Evolutionary conservation across 1,140 invertebrate species (phyloP), one percentile per base, ranked within the genome.

Genomic region (Zaprionus vittiger): DNA sequence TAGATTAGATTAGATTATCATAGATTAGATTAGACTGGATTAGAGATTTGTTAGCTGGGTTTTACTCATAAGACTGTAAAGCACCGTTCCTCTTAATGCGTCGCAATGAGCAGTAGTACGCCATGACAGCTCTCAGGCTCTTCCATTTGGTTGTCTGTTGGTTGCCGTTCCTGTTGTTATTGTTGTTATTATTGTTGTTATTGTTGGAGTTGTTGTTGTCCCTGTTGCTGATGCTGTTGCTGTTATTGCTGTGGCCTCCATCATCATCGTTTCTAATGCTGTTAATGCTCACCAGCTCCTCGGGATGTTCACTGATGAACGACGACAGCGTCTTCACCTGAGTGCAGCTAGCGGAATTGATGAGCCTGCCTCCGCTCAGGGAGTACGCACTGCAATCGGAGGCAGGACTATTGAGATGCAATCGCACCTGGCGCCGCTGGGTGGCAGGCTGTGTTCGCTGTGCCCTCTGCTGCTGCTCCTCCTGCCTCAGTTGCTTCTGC

Each of bases 51-150:
- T 75, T 68, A 75, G 72, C 62, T 63, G 62, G 37, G 56, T 73
- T 75, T 56, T 75, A 77, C 44, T 70, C 38, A 70, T 47, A 59
- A 22, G 66, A 81, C 59, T 80, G 59, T 76, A 78, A 81, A 75
- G 77, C 79, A 91, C 87, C 93, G 84, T 95, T 97, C 96, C 96
- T 97, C 96, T 97, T 97, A 94, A 97, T 97, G 94, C 96, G 96
- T 93, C 96, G 95, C 87, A 97, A 95, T 81, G 96, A 96, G 94
- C 96, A 96, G 95, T 97, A 97, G 94, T 97, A 96, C 82, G 96
- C 96, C 96, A 97, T 96, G 83, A 97, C 96, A 81, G 96, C 96
- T 91, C 96, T 94, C 73, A 97, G 94, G 93, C 97, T 97, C 93
- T 95, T 96, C 96, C 96, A 97, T 91, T 96, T 96, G 94, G 96